Conservation (phyloP, 2,113 vertebrate genomes). For the Tupaia chinensis region DNA sequence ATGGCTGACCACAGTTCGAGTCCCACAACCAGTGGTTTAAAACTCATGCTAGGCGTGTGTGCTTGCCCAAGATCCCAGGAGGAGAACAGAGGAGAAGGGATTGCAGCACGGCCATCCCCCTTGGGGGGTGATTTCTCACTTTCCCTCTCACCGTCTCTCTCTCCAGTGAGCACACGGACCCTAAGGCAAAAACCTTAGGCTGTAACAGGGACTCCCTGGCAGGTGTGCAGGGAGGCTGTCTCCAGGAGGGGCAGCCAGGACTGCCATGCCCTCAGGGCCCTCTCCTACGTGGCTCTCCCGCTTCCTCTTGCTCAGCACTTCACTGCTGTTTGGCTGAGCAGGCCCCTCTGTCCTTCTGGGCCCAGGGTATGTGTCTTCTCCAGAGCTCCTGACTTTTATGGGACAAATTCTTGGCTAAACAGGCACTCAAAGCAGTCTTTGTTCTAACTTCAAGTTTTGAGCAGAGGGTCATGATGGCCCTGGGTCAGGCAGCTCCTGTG, state of each 20-base stretch:
- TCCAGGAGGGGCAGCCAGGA: not conserved
- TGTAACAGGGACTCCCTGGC: not conserved
- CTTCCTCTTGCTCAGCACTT: not conserved
- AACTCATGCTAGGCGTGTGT: too few species aligned
- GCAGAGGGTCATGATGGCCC: not conserved
- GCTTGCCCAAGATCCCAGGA: too few species aligned
- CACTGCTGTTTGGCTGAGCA: not conserved
- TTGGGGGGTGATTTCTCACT: too few species aligned
- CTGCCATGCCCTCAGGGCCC: not conserved
- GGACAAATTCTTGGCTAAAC: not conserved
- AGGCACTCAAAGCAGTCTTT: not conserved
- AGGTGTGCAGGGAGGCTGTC: accelerated
- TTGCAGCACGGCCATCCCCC: too few species aligned
- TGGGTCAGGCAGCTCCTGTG: not conserved
- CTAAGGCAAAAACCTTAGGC: not conserved
- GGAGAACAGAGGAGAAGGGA: too few species aligned
- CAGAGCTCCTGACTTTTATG: not conserved
- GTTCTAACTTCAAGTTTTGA: not conserved
- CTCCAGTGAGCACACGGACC: too few species aligned
- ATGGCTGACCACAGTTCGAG: too few species aligned
- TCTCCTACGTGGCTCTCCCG: not conserved
- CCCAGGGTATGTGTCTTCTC: not conserved
- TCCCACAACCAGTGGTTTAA: too few species aligned
- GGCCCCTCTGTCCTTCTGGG: not conserved
- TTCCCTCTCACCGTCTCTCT: too few species aligned